Evolutionary conservation across 2,797 vertebrate genomes (phyloP).

Genomic region (Erpetoichthys calabaricus): DNA sequence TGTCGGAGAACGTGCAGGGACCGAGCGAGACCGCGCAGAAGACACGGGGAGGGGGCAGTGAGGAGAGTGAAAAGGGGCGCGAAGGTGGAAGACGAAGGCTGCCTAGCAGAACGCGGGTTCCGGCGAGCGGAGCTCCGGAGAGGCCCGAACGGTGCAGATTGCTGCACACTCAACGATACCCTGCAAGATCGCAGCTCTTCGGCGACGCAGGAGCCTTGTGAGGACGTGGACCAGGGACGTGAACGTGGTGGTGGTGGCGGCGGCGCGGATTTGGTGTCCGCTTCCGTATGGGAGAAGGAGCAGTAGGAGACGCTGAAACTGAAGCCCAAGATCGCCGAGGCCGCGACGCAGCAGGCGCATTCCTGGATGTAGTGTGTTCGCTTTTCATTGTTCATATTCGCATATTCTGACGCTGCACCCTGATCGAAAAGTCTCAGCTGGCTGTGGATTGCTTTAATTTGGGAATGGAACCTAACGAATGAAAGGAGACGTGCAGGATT

Average conservation of each 20-base stretch:
- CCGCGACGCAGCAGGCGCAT: not conserved
- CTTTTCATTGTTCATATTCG: no score
- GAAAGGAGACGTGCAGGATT: no score
- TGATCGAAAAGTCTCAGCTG: no score
- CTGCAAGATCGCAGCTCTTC: slow-evolving; percentile 8
- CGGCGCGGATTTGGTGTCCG: no score
- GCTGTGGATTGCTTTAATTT: no score
- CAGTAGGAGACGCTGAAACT: no score
- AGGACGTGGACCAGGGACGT: not conserved
- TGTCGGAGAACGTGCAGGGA: slow-evolving; percentile 21
- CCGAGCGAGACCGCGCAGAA: not conserved
- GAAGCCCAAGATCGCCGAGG: not conserved
- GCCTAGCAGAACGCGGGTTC: slow-evolving; percentile 14
- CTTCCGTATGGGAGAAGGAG: no score
- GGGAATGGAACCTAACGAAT: no score
- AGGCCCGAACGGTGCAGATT: not conserved
- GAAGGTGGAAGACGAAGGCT: slow-evolving; percentile 12
- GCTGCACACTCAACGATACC: not conserved
- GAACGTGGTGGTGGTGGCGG: no score
- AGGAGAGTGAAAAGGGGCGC: slow-evolving; percentile 6
- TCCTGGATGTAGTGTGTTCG: no score
- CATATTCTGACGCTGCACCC: no score
- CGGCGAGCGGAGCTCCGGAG: slow-evolving; percentile 14
- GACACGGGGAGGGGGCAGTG: not conserved
- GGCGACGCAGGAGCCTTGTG: slow-evolving; percentile 16